phyloP scores from a whole-genome alignment of 2,113 vertebrate genomes.

The Cynocephalus volans region DNA sequence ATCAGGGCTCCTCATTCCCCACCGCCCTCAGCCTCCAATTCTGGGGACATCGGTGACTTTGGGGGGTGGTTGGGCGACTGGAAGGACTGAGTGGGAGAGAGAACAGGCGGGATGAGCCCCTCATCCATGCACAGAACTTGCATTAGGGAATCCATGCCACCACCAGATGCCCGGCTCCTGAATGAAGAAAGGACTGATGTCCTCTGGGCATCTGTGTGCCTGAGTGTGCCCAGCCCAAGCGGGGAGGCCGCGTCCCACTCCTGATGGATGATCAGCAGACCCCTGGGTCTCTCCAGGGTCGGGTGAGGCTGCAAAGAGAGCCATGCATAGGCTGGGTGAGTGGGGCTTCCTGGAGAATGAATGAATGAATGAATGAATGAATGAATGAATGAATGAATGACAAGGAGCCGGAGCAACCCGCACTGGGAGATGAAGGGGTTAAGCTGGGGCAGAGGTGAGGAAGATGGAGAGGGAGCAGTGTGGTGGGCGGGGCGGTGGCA shows the following conservation, averaged over 20 bases:
- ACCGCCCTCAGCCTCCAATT: background rate
- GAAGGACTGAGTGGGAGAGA: background rate
- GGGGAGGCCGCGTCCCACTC: background rate
- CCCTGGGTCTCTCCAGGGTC: background rate
- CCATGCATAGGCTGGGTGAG: no score
- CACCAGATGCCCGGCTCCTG: background rate
- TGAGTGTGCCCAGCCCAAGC: background rate
- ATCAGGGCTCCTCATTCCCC: background rate
- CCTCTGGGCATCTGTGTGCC: background rate
- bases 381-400: background rate
- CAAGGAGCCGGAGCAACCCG: background rate
- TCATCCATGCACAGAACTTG: background rate
- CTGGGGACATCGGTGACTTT: background rate
- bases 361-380: background rate
- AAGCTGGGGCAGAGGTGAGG: background rate
- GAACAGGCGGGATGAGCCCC: background rate
- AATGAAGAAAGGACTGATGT: background rate
- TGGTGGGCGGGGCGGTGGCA: background rate
- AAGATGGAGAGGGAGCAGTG: fast-evolving
- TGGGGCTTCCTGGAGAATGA: background rate
- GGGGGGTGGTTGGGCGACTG: background rate
- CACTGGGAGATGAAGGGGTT: fast-evolving
- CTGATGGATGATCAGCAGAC: background rate
- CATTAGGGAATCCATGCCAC: no score
- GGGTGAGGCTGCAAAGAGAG: background rate